Evolutionary conservation across 2,113 vertebrate species (phyloP).

Genomic region (Oryzias woworae): DNA sequence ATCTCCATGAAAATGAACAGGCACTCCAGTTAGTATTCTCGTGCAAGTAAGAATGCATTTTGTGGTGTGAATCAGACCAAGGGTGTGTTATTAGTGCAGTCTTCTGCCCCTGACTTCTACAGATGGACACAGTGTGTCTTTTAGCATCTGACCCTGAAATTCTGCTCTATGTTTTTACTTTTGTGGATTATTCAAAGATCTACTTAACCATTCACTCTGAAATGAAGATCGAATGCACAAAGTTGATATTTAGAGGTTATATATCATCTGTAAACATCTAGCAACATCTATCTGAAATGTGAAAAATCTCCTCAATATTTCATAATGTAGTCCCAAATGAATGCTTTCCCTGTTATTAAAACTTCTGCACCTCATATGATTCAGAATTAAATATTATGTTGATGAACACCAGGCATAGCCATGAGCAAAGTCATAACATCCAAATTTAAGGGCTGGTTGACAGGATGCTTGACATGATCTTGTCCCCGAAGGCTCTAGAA

Average conservation of each 20-base stretch:
- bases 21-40: too few relatives aligned
- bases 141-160: too few relatives aligned
- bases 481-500: conserved; percentile 47
- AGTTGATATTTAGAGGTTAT: conserved; percentile 7
- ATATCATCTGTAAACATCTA: background rate
- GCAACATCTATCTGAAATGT: background rate
- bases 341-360: conserved; percentile 6
- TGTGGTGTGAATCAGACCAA: too few relatives aligned
- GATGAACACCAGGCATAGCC: conserved; percentile 47
- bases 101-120: too few relatives aligned
- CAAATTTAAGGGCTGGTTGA: conserved; percentile 47
- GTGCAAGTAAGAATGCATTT: too few relatives aligned
- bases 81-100: too few relatives aligned
- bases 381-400: conserved; percentile 43
- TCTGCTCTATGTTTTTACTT: too few relatives aligned
- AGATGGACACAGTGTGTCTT: too few relatives aligned
- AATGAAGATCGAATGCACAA: background rate
- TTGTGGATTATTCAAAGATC: too few relatives aligned
- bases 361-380: conserved; percentile 4
- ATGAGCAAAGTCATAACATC: conserved; percentile 52
- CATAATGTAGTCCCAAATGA: conserved; percentile 7
- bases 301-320: background rate
- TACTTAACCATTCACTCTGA: too few relatives aligned
- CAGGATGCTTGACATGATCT: conserved; percentile 52
- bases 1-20: too few relatives aligned